Conservation (phyloP, 2,113 vertebrate genomes). For the Anthoscopus minutus region DNA sequence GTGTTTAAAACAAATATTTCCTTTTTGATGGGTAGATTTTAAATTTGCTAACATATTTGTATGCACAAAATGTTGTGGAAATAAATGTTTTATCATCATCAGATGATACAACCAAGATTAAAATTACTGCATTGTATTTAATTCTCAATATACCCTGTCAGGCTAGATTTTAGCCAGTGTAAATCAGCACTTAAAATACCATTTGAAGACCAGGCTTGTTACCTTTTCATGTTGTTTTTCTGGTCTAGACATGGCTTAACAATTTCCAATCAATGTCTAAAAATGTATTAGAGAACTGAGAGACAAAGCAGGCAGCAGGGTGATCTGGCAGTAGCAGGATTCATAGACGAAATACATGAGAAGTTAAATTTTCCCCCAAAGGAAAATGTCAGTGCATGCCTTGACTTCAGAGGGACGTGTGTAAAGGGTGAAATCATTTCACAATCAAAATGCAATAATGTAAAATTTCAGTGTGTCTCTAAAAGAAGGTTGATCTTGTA, state of each 20-base stretch:
- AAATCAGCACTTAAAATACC: slow-evolving; percentile 30
- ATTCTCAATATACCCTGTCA: background rate
- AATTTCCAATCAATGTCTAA: slow-evolving; percentile 38
- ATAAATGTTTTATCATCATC: background rate
- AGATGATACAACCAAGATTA: background rate
- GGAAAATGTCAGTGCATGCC: background rate
- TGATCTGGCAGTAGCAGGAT: background rate
- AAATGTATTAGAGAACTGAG: background rate
- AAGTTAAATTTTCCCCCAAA: background rate
- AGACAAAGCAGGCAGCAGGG: background rate
- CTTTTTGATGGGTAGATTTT: background rate
- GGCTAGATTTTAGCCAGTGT: slow-evolving; percentile 10
- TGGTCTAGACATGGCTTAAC: slow-evolving; percentile 30
- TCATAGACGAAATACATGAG: background rate
- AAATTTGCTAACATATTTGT: background rate
- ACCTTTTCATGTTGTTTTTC: slow-evolving; percentile 20
- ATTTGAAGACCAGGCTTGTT: slow-evolving; percentile 14
- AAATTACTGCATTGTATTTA: background rate
- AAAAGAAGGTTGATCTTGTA: background rate
- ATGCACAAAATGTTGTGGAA: background rate
- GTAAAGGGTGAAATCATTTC: background rate
- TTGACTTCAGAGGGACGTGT: background rate
- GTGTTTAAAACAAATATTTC: background rate
- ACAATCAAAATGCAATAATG: background rate
- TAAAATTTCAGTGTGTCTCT: background rate